Base-by-base conservation (phyloP, 1,140 invertebrate species). In the Aphidius ervi region DNA sequence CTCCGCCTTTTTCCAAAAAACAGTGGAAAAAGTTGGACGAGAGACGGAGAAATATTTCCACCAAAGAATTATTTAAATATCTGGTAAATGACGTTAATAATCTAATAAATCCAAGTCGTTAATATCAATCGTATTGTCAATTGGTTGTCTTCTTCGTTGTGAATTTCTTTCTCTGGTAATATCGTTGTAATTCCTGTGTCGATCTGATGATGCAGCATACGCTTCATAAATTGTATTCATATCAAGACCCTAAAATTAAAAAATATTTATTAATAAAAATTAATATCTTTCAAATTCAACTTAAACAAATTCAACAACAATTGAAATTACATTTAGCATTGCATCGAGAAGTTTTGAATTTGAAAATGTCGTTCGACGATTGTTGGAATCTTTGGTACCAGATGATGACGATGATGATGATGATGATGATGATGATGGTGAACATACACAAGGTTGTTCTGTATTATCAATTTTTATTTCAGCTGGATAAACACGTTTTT, bases 221-320 rank as follows among this genome's bases (percentile, higher is more conserved):
- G 59, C 57, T n/a, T 65, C 59, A 56, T 65, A 65, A 62, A 65
- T 56, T 41, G 53, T 43, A 42, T 65, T 62, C 1, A 59, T 43
- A 37, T 65, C 63, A n/a, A 65, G 41, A 40, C 57, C 60, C 63
- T 65, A 45, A 40, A 61, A 50, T 8, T 39, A 43, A 49, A 61
- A 20, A 43, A 23, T 43, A 54, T 41, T 7, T 42, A 41, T 55
- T 10, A 5, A 43, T 6, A 42, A 5, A 54, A 31, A 31, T n/a
- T n/a, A n/a, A n/a, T n/a, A n/a, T n/a, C n/a, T n/a, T n/a, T n/a
- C n/a, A n/a, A n/a, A n/a, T n/a, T n/a, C n/a, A n/a, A n/a, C n/a
- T n/a, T n/a, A n/a, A n/a, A n/a, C n/a, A n/a, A n/a, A n/a, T n/a
- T n/a, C n/a, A n/a, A n/a, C n/a, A n/a, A n/a, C n/a, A n/a, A n/a